phyloP scores from a whole-genome alignment of 2,113 vertebrate genomes.

The Colistium nudipinnis region DNA sequence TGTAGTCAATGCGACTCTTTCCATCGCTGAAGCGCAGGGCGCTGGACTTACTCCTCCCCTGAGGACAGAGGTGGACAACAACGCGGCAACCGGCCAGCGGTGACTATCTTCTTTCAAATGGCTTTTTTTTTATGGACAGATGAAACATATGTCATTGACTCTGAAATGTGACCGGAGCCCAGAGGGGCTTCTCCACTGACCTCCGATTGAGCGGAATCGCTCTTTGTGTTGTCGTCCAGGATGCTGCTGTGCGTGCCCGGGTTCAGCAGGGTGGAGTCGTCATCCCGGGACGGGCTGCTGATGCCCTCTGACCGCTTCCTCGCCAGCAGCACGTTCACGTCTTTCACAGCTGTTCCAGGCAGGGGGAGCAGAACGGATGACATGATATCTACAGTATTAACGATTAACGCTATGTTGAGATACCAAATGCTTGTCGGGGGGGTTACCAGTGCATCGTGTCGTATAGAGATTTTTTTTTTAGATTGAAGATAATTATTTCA shows the following conservation, averaged over 20 bases:
- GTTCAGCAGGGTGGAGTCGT: constrained; percentile 88
- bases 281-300: constrained; percentile 89
- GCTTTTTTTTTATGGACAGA: too few relatives aligned
- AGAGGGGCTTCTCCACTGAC: constrained; percentile 72
- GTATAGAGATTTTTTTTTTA: too few relatives aligned
- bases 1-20: constrained; percentile 91
- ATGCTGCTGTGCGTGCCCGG: constrained; percentile 87
- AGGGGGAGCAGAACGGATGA: constrained; percentile 30
- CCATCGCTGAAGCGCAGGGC: constrained; percentile 91
- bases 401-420: too few relatives aligned
- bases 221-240: constrained; percentile 86
- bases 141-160: neutral
- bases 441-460: too few relatives aligned
- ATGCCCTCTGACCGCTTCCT: constrained; percentile 80
- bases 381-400: too few relatives aligned
- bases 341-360: constrained; percentile 84
- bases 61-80: constrained; percentile 29
- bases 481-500: too few relatives aligned
- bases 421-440: too few relatives aligned
- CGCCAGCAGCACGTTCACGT: constrained; percentile 89
- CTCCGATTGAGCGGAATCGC: constrained; percentile 83
- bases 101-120: too few relatives aligned
- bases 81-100: neutral
- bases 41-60: constrained; percentile 86
- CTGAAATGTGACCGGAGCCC: neutral